A percentile compares a stretch with the other conserved stretches of the same genome.
Conservation (phyloP, 2,797 vertebrate species). For the Cynopterus sphinx region DNA sequence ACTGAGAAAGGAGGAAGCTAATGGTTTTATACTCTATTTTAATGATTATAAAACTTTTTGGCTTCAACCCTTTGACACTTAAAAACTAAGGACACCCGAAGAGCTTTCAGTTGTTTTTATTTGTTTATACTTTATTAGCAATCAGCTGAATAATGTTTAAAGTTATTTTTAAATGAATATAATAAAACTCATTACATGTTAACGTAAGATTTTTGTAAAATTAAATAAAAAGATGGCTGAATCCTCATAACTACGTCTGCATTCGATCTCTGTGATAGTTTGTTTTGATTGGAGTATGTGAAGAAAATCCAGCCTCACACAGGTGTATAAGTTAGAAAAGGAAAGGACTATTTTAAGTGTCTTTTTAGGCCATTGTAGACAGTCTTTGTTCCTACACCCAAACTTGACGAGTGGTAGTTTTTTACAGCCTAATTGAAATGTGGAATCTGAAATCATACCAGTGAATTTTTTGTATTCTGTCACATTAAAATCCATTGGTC, state of each 20-base stretch:
- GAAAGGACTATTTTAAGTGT: neutral
- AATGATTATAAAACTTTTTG: neutral
- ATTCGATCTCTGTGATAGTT: neutral
- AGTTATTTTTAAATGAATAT: conserved; percentile 3
- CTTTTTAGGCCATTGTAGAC: neutral
- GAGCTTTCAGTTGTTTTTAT: neutral
- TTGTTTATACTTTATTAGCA: neutral
- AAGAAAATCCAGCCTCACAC: neutral
- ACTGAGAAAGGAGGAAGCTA: neutral
- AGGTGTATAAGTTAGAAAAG: neutral
- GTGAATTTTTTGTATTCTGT: neutral
- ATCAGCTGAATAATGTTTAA: neutral
- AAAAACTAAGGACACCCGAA: neutral
- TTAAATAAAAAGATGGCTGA: neutral
- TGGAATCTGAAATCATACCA: conserved; percentile 3
- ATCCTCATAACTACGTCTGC: neutral
- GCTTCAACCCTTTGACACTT: neutral
- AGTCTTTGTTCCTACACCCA: neutral
- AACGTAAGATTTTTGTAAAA: neutral
- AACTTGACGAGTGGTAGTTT: neutral
- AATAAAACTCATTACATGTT: neutral
- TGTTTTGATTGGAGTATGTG: neutral
- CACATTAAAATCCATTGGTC: neutral
- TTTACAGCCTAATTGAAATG: neutral
- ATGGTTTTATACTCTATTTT: neutral